Base-by-base conservation (phyloP, 2,888 invertebrate species). In the Athalia circularis region DNA sequence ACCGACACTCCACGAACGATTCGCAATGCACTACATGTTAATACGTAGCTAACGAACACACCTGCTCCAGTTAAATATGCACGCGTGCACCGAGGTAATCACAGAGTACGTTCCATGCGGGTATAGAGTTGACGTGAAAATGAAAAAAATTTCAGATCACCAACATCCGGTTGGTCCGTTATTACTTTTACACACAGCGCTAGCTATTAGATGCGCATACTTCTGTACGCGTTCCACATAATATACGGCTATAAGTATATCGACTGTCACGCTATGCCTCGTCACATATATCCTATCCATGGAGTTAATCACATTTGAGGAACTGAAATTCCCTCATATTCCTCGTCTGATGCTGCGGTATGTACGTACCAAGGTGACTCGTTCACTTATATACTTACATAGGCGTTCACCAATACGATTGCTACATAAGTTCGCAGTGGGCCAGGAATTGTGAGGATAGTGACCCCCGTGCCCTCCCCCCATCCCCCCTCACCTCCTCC, bases 401-500 rank as follows among this genome's bases (percentile, higher is more conserved):
- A 13, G 45, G 47, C 47, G 59, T 72, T 57, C 72, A 47, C 57
- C 7, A 45, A n/a, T 47, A 72, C 59, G 45, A 15, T 59, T 72
- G 11, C 13, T 15, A 45, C 15, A 29, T 29, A 29, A 50, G 72
- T 72, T 59, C 13, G 59, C 57, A 72, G 59, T 72, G 59, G 72
- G 3, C 57, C 72, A 8, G n/a, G 47, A 72, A 72, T 72, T n/a
- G 72, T 59, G 72, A 47, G 72, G 72, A 15, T 59, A 13, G 59
- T 59, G 72, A 72, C 72, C 72, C 72, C 52, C 59, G 5, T 47
- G 61, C 29, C 61, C 70, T 29, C 29, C 29, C 29, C 29, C 2
- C 29, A 29, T 29, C 2, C 2, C 29, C 2, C 29, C 29, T 29
- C 29, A 29, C 29, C 29, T 29, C 29, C 29, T 29, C 29, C 2